These are phyloP conservation scores for Poecilia picta DNA, from an alignment of 2,797 vertebrate genomes.

Conservation along the genomic window DNA sequence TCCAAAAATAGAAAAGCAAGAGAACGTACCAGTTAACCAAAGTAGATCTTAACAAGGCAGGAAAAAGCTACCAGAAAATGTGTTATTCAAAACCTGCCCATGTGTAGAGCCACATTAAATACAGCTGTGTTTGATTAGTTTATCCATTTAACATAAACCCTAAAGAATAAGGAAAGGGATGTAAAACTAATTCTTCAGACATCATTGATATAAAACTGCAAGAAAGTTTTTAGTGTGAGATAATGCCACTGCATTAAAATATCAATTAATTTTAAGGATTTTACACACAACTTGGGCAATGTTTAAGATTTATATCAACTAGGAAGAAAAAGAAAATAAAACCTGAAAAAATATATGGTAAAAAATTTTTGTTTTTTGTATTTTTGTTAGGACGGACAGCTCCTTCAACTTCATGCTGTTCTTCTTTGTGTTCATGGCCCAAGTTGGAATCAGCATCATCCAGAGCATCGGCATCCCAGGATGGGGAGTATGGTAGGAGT, in stretches of 20 bases:
- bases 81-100: not conserved
- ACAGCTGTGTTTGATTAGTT: not conserved
- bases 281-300: not conserved
- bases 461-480: conserved; percentile 96
- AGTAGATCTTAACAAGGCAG: not conserved
- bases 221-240: not conserved
- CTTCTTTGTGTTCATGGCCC: conserved; percentile 98
- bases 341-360: no score
- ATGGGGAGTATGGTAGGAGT: conserved; percentile 96
- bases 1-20: not conserved
- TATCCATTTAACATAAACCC: not conserved
- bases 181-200: not conserved
- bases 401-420: conserved; percentile 99
- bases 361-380: not conserved
- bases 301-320: not conserved
- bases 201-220: not conserved
- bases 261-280: not conserved
- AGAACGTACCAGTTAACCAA: not conserved
- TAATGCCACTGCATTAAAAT: not conserved
- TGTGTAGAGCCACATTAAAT: not conserved
- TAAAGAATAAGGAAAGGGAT: not conserved
- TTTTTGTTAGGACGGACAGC: conserved; percentile 88
- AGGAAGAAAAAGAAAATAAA: not conserved
- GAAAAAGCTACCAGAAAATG: not conserved
- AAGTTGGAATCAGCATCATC: conserved; percentile 94